Evolutionary conservation across 2,797 vertebrate species (phyloP), one percentile per base, ranked within the genome.

Genomic region (Sphaeramia orbicularis): DNA sequence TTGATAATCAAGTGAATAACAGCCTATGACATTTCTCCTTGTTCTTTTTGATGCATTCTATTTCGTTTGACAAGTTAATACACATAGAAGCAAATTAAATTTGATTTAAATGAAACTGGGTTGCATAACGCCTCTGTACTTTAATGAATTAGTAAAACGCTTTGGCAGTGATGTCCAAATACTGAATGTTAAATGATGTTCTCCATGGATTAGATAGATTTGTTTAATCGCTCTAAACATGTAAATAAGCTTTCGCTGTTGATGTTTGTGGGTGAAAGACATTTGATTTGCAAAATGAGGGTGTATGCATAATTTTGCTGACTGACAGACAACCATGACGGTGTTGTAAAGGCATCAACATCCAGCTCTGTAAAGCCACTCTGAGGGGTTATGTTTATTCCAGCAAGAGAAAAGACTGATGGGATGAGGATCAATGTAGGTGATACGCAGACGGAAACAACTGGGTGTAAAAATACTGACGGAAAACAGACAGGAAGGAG

Each of bases 121-220:
- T 78, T 80, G 56, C 57, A 44, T 77, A 76, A 80, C 41, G 4
- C 52, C 41, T 77, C 61, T 60, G 69, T 77, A 68, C 50, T 81
- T 68, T 40, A 75, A 80, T 79, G 35, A 86, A 82, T 87, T 77
- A 82, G 68, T 72, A 47, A 76, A 83, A 76, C 1, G 16, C 51
- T 65, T 85, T 78, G 66, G 75, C 68, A 80, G 54, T 45, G 60
- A 74, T 75, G 61, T 80, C 67, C 71, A 81, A 82, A 81, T 32
- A 51, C 70, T 54, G 54, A 78, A 86, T 68, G 64, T 72, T 76
- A 85, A 84, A 86, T 66, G 43, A 82, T 80, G 74, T 85, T 83
- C 75, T 82, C 74, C n/a, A 2, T 61, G 81, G 84, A 87, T 87
- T 82, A 79, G 54, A 85, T 50, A 78, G 43, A 83, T 82, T 79